Base-by-base conservation (phyloP, 2,113 vertebrate genomes). In the Proteles cristata region DNA sequence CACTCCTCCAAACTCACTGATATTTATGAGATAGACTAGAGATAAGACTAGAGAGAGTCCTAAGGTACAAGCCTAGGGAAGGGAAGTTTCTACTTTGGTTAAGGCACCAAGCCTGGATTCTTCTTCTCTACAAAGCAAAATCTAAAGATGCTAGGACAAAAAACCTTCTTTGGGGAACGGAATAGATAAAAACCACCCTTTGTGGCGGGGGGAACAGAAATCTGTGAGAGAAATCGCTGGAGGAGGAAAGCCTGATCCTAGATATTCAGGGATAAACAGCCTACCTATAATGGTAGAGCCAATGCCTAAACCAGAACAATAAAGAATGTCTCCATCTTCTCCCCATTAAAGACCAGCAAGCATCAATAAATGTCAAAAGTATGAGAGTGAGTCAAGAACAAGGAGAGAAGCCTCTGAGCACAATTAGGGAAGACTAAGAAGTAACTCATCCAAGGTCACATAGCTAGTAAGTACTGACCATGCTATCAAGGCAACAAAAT, bases 401-500 rank as follows among this genome's bases (percentile, higher is more conserved):
- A 71, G 74, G n/a, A 71, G 43, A 95, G 82, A 86, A 43, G 81
- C 14, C 31, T 74, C 61, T 73, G 87, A 11, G 17, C 65, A 82
- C 5, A 39, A 39, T 39, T 39, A 39, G 26, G 48, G 33, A 88
- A 90, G 45, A 48, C 48, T 88, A 83, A 90, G 31, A 89, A 79
- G 58, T 92, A 80, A 83, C 26, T 76, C 88, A 19, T 43, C 16
- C 48, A 50, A 48, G n/a, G 33, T 93, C 66, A 76, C 28, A 91
- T 14, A 88, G 69, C 45, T 90, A 69, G 9, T 31, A 48, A 74
- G 15, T 90, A 87, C 31, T 95, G 68, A 43, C 48, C 15, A 3
- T 88, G 14, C 43, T 90, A 17, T 91, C 68, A 87, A 93, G 82
- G 39, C 39, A 90, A 53, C 31, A 92, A 86, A 66, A 88, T 66